Percentiles rank a stretch among this genome's conserved stretches.
phyloP scores from a whole-genome alignment of 2,797 vertebrate species.

The Jordanella pulchra region DNA sequence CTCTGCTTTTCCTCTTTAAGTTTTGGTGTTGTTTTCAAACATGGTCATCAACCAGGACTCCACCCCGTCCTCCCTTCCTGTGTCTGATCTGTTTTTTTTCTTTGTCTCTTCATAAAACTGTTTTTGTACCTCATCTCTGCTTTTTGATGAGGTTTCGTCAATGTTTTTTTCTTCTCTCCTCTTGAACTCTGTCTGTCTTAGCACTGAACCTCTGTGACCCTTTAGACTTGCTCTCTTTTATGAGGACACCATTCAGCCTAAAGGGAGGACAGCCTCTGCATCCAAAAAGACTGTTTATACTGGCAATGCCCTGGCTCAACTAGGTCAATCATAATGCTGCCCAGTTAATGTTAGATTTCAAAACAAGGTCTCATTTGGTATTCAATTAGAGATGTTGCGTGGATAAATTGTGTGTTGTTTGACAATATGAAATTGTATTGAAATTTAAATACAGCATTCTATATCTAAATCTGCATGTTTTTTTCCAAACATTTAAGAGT shows the following conservation, averaged over 20 bases:
- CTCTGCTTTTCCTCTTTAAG: conserved; percentile 44
- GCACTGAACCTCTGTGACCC: conserved; percentile 59
- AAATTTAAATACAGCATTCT: conserved; percentile 10
- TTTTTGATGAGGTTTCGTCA: conserved; percentile 68
- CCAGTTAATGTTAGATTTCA: neutral
- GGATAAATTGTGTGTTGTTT: neutral
- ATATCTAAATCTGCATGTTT: conserved; percentile 13
- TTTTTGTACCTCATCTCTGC: conserved; percentile 67
- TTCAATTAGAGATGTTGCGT: neutral
- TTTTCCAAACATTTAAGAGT: neutral
- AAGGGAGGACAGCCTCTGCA: conserved; percentile 19
- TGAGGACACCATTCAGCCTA: conserved; percentile 33
- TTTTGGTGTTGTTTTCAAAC: conserved; percentile 64
- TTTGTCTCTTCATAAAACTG: conserved; percentile 69
- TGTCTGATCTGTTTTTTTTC: conserved; percentile 56
- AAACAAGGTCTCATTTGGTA: neutral
- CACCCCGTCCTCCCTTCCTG: conserved; percentile 45
- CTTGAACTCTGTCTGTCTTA: conserved; percentile 24
- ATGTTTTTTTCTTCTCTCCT: conserved; percentile 43
- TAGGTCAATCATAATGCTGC: neutral
- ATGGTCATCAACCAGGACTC: conserved; percentile 51
- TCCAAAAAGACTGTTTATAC: conserved; percentile 34
- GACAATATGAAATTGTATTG: conserved; percentile 15
- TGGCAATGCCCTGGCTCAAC: conserved; percentile 23
- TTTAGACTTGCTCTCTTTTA: conserved; percentile 47